These are phyloP conservation scores for Pocillopora verrucosa DNA, from an alignment of 64 coral and sea anemone species.

Conservation along the genomic window DNA sequence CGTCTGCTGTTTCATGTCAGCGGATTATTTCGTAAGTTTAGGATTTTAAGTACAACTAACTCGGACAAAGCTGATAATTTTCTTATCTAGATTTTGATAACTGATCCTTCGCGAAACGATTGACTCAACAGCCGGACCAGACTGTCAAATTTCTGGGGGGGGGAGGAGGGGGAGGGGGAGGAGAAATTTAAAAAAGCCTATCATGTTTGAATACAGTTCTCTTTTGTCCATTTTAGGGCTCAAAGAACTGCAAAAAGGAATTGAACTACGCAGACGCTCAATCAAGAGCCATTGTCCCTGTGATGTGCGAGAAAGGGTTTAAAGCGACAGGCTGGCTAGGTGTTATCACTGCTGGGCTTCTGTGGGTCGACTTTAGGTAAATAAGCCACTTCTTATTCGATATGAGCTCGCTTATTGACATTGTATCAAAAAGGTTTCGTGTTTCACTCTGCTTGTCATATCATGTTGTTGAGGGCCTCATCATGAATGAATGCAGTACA, in stretches of 20 bases:
- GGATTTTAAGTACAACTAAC: background rate
- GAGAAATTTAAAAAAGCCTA: too few species aligned
- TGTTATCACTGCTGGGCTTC: constrained; percentile 76
- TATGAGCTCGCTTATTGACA: too few species aligned
- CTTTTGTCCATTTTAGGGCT: constrained; percentile 45
- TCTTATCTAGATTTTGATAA: too few species aligned
- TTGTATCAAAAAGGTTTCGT: too few species aligned
- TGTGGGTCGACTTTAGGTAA: constrained; percentile 90
- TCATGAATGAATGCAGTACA: too few species aligned
- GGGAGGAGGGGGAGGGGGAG: too few species aligned
- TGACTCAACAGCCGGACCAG: background rate
- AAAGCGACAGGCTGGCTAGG: constrained; percentile 89
- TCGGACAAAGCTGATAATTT: background rate
- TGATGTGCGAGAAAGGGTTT: constrained; percentile 77
- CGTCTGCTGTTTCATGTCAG: constrained; percentile 88
- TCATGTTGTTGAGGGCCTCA: too few species aligned
- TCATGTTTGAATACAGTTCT: too few species aligned
- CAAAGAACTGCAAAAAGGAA: constrained; percentile 90
- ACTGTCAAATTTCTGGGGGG: background rate
- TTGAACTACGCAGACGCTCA: constrained; percentile 73
- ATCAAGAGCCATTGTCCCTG: constrained; percentile 54
- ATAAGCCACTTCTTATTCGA: background rate
- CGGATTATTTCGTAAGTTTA: constrained; percentile 60
- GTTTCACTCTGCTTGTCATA: too few species aligned
- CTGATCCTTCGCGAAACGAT: too few species aligned